These are phyloP conservation scores for Enteromius treurensis DNA, from an alignment of 2,797 vertebrate genomes.

Conservation along the genomic window DNA sequence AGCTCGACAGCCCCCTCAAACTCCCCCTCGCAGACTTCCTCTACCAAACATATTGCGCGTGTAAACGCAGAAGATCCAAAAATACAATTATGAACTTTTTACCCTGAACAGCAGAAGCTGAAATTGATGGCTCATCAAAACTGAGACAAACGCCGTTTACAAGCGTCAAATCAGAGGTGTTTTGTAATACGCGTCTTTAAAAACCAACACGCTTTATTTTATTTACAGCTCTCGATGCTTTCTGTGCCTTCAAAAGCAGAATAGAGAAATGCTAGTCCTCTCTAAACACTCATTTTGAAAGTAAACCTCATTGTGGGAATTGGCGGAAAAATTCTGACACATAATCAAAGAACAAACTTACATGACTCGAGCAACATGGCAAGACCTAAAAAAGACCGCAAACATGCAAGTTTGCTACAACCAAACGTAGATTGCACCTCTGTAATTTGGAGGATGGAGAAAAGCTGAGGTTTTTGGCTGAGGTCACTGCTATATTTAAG, in stretches of 20 bases:
- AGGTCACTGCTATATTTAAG: neutral
- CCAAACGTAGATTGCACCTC: neutral
- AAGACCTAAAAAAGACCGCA: slow-evolving; percentile 1
- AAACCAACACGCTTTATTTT: neutral
- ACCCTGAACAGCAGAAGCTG: slow-evolving; percentile 36
- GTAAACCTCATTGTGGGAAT: slow-evolving; percentile 18
- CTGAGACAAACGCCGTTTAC: neutral
- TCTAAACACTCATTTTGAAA: slow-evolving; percentile 8
- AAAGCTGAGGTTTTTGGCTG: neutral
- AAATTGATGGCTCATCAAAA: slow-evolving; percentile 14
- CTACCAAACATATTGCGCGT: slow-evolving; percentile 35
- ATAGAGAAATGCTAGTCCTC: neutral
- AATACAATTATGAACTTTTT: slow-evolving; percentile 68
- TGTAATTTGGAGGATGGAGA: slow-evolving; percentile 25
- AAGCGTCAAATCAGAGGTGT: neutral
- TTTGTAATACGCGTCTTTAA: neutral
- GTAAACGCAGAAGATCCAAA: slow-evolving; percentile 59
- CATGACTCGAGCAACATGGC: neutral
- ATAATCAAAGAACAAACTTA: slow-evolving; percentile 20
- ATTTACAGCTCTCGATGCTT: neutral
- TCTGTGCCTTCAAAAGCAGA: slow-evolving; percentile 1
- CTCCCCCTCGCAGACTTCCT: slow-evolving; percentile 43
- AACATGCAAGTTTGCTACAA: neutral
- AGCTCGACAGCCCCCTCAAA: slow-evolving; percentile 28
- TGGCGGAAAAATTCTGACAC: neutral